A percentile compares a stretch with the other conserved stretches of the same genome.
Conservation (phyloP, 2,113 vertebrate species). For the Myotis lucifugus region DNA sequence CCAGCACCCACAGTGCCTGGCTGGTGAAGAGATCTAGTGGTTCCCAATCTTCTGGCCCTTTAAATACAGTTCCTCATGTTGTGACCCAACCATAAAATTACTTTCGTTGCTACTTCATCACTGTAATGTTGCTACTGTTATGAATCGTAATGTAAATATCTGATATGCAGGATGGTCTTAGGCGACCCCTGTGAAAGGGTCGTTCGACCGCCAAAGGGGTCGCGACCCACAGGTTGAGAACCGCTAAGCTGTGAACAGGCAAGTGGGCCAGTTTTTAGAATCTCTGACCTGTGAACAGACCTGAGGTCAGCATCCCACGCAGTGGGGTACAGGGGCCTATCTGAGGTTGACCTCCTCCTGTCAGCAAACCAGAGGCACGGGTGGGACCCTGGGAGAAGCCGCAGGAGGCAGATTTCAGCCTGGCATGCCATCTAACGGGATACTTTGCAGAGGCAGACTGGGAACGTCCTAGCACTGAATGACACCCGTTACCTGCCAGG, state of each 20-base stretch:
- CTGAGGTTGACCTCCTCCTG: not conserved
- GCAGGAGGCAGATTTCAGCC: not conserved
- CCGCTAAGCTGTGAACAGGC: not conserved
- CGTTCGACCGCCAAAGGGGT: no score
- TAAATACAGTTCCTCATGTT: no score
- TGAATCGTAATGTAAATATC: no score
- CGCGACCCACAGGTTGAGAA: no score
- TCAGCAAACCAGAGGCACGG: not conserved
- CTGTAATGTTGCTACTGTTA: no score
- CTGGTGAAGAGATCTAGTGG: not conserved
- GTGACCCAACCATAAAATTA: no score
- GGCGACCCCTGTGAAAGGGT: no score
- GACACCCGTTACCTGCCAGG: not conserved
- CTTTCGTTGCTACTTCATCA: no score
- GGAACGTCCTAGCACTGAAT: not conserved
- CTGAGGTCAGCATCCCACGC: not conserved
- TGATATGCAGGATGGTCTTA: no score
- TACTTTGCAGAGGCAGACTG: not conserved
- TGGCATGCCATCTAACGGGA: rapidly evolving
- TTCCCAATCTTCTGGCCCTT: no score
- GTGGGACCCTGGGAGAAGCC: not conserved
- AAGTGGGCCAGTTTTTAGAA: not conserved
- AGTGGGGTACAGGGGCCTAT: not conserved
- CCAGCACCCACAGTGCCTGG: not conserved
- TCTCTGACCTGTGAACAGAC: not conserved